These are phyloP conservation scores for Trematomus loennbergii DNA, from an alignment of 2,113 vertebrate species.

Conservation along the genomic window DNA sequence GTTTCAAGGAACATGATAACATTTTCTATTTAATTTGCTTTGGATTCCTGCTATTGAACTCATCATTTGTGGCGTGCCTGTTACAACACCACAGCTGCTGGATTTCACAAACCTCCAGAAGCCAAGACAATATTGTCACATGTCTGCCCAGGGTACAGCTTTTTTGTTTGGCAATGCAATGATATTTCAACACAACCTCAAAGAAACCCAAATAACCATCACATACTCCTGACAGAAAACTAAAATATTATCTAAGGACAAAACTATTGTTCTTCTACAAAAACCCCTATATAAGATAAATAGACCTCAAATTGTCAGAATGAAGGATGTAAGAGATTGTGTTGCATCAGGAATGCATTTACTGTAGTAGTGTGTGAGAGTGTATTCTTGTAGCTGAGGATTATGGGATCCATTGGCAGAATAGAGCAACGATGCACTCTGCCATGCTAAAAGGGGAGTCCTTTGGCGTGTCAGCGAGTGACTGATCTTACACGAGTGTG, in stretches of 20 bases:
- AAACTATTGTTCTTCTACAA: not conserved
- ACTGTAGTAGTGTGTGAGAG: not conserved
- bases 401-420: slow-evolving; percentile 7
- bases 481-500: slow-evolving; percentile 11
- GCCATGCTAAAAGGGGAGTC: slow-evolving; percentile 35
- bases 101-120: slow-evolving; percentile 27
- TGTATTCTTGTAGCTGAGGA: slow-evolving; percentile 1
- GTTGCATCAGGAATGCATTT: not conserved
- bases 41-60: slow-evolving; percentile 39
- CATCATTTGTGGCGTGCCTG: not conserved
- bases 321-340: not conserved
- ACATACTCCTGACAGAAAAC: not conserved
- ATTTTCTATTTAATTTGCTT: slow-evolving; percentile 55
- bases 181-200: not conserved
- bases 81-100: not conserved
- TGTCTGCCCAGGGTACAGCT: not conserved
- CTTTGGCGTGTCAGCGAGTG: slow-evolving; percentile 14
- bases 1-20: slow-evolving; percentile 31
- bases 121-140: slow-evolving; percentile 26
- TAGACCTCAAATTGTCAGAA: not conserved
- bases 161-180: not conserved
- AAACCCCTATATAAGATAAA: not conserved
- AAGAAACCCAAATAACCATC: not conserved
- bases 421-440: slow-evolving; percentile 43
- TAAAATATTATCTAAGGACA: not conserved